Percentiles rank a stretch among this genome's conserved stretches.
Conservation (phyloP, 2,888 invertebrate species). For the Nomada fucata region DNA sequence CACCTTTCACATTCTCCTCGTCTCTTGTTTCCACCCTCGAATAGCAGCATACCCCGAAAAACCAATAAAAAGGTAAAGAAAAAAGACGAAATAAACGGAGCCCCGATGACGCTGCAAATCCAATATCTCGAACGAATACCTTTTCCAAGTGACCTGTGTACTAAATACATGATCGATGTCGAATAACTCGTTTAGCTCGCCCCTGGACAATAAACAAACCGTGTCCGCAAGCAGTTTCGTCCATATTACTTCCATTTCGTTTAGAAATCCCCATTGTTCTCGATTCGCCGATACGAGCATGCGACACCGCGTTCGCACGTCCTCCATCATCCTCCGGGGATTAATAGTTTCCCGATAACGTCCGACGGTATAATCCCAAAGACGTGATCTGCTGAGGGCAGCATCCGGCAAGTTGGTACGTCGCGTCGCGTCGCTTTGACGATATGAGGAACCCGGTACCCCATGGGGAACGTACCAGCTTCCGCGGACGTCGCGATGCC, state of each 20-base stretch:
- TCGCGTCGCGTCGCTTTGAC: constrained; percentile 25
- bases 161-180: background rate
- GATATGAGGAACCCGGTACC: constrained; percentile 34
- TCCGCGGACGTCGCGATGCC: constrained; percentile 5
- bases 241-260: constrained; percentile 6
- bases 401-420: constrained; percentile 36
- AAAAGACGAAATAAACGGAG: no score
- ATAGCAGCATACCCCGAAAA: no score
- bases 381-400: constrained; percentile 66
- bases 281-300: constrained; percentile 21
- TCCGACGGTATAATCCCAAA: constrained; percentile 53
- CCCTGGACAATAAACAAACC: background rate
- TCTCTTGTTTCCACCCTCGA: no score
- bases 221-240: constrained; percentile 9
- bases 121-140: no score
- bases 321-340: constrained; percentile 36
- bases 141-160: no score
- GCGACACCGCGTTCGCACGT: constrained; percentile 15
- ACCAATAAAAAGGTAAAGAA: no score
- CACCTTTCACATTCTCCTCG: no score
- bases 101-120: no score
- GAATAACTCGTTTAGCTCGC: background rate
- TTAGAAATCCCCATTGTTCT: constrained; percentile 16
- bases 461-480: constrained; percentile 34
- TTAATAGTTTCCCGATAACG: constrained; percentile 68